A percentile compares a stretch with the other conserved stretches of the same genome.
Evolutionary conservation across 1,140 invertebrate species (phyloP).

Genomic region (Drosophila erecta): DNA sequence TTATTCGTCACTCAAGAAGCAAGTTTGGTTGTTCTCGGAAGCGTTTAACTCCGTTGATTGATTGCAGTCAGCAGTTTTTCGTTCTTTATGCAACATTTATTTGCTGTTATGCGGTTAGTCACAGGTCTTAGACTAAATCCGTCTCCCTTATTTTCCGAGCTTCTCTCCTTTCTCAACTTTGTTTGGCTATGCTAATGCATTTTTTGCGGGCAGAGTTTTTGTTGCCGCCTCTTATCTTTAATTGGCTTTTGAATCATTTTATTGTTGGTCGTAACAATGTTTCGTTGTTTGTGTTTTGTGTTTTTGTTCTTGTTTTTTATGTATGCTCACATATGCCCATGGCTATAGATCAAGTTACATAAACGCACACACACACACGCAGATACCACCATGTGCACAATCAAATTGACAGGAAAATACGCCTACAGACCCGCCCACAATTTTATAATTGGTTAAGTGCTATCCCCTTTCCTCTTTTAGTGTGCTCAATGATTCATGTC

Average conservation of each 20-base stretch:
- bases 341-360: conserved; percentile 64
- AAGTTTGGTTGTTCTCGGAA: conserved; percentile 48
- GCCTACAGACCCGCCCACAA: conserved; percentile 32
- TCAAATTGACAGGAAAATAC: conserved; percentile 37
- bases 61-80: conserved; percentile 83
- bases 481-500: conserved; percentile 74
- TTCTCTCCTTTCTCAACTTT: conserved; percentile 28
- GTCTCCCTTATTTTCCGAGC: conserved; percentile 1
- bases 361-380: conserved; percentile 15
- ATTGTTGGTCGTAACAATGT: conserved; percentile 58
- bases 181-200: conserved; percentile 72
- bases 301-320: conserved; percentile 12
- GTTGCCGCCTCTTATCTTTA: conserved; percentile 74
- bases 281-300: conserved; percentile 11
- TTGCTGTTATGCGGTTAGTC: conserved; percentile 66
- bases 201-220: conserved; percentile 31
- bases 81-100: conserved; percentile 81
- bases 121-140: conserved; percentile 29
- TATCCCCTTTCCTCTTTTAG: conserved; percentile 14
- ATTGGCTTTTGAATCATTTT: conserved; percentile 75
- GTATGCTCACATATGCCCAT: conserved; percentile 41
- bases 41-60: conserved; percentile 81
- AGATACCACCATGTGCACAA: conserved; percentile 13
- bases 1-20: conserved; percentile 32
- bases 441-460: conserved; percentile 63